Base-by-base conservation (phyloP, 2,113 vertebrate genomes). In the Macrotis lagotis region DNA sequence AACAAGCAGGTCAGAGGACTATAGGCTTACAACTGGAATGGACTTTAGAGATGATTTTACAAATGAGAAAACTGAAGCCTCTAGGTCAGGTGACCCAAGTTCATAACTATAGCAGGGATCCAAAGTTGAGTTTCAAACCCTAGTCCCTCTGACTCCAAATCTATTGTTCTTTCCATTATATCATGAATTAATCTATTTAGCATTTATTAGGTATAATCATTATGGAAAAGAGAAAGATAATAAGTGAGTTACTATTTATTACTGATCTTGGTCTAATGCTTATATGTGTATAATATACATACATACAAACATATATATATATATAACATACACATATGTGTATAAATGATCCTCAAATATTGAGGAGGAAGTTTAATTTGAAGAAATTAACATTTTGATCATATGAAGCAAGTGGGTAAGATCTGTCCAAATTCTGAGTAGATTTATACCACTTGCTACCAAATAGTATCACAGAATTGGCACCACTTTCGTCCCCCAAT, bases 201-300 rank as follows among this genome's bases (percentile, higher is more conserved):
- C 19, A 44, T 83, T 24, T 83, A 44, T 14, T 16, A 22, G 2
- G 1, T 22, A 24, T 83, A 44, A n/a, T 83, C 6, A 83, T 1
- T 24, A 8, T 44, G 66, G 66, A 83, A 44, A 22, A 44, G 19
- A 83, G 12, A n/a, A 44, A 44, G n/a, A 44, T 44, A 22, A 89
- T 44, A 92, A 89, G 50, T 90, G 95, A 95, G 88, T 31, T 50
- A 19, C 24, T 8, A 12, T 94, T 48, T 91, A 19, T 50, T 90
- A 25, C 52, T n/a, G 91, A 92, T 90, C 14, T 28, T 6, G 37
- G 74, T 14, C 55, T 25, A 88, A 47, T 50, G 8, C 50, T 48
- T 92, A 44, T 26, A 48, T 5, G 91, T n/a, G n/a, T n/a, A n/a
- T n/a, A n/a, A n/a, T n/a, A n/a, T n/a, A n/a, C n/a, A n/a, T n/a